Conservation (phyloP, 2,797 vertebrate species). For the Salmo trutta region DNA sequence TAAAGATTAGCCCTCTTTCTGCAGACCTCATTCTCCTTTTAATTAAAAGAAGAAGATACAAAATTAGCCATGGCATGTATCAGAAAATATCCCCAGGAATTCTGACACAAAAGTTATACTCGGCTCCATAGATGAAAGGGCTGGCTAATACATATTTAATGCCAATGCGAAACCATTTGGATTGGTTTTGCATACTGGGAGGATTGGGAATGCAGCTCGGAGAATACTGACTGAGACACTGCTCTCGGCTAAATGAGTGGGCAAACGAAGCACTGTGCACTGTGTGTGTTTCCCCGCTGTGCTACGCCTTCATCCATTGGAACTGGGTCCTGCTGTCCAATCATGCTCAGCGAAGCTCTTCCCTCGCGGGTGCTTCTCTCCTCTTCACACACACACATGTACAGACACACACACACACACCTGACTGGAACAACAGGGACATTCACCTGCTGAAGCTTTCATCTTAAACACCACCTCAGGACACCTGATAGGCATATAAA, state of each 20-base stretch:
- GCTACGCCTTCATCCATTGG: not conserved
- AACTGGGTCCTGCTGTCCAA: conserved; percentile 15
- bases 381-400: not conserved
- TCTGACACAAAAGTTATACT: conserved; percentile 63
- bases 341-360: conserved; percentile 8
- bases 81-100: conserved; percentile 72
- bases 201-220: conserved; percentile 27
- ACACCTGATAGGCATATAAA: too few species aligned
- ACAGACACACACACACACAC: not conserved
- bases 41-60: conserved; percentile 78
- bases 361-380: not conserved
- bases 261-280: conserved; percentile 11
- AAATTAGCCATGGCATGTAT: conserved; percentile 59
- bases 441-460: not conserved
- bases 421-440: not conserved
- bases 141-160: conserved; percentile 74
- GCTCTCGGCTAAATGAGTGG: conserved; percentile 52
- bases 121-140: conserved; percentile 71
- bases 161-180: conserved; percentile 63
- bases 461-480: not conserved
- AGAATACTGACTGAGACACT: conserved; percentile 55
- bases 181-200: conserved; percentile 63
- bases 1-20: conserved; percentile 76
- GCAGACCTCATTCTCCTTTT: conserved; percentile 72
- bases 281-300: conserved; percentile 7